Evolutionary conservation across 2,888 invertebrate genomes (phyloP).

Genomic region (Calameuta filiformis): DNA sequence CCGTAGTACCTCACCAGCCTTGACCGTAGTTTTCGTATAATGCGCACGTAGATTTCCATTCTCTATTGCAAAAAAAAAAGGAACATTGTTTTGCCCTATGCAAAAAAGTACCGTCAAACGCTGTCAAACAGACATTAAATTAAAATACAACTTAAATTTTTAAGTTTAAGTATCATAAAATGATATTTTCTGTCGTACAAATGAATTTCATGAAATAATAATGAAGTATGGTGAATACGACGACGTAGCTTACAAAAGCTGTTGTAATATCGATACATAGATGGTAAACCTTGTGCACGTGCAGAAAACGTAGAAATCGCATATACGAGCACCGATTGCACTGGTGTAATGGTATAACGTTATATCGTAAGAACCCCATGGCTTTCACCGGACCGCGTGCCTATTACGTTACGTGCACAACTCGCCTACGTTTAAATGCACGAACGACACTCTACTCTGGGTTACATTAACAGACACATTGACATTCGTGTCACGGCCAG

Average conservation of each 20-base stretch:
- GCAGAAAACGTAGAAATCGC: slow-evolving; percentile 23
- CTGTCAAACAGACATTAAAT: background rate
- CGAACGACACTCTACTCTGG: slow-evolving; percentile 24
- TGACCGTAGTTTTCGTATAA: slow-evolving; percentile 67
- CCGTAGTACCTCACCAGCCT: slow-evolving; percentile 68
- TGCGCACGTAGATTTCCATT: slow-evolving; percentile 61
- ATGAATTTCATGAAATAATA: background rate
- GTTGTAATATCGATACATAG: background rate
- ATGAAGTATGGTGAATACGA: background rate
- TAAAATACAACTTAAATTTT: background rate
- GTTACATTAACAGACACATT: slow-evolving; percentile 30
- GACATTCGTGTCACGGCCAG: slow-evolving; percentile 62
- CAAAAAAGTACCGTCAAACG: background rate
- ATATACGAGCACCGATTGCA: slow-evolving; percentile 1
- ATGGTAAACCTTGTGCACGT: background rate
- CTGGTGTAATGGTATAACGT: slow-evolving; percentile 45
- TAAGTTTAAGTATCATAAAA: background rate
- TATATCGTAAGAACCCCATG: slow-evolving; percentile 33
- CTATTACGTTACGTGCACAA: slow-evolving; percentile 43
- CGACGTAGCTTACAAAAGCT: background rate
- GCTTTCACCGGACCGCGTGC: slow-evolving; percentile 48
- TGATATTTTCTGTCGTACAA: background rate
- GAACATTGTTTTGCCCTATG: background rate
- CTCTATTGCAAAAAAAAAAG: slow-evolving; percentile 35
- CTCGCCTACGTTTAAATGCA: slow-evolving; percentile 50